Evolutionary conservation across 2,888 invertebrate genomes (phyloP), one percentile per base, ranked within the genome.

Genomic region (Drosophila birchii): DNA sequence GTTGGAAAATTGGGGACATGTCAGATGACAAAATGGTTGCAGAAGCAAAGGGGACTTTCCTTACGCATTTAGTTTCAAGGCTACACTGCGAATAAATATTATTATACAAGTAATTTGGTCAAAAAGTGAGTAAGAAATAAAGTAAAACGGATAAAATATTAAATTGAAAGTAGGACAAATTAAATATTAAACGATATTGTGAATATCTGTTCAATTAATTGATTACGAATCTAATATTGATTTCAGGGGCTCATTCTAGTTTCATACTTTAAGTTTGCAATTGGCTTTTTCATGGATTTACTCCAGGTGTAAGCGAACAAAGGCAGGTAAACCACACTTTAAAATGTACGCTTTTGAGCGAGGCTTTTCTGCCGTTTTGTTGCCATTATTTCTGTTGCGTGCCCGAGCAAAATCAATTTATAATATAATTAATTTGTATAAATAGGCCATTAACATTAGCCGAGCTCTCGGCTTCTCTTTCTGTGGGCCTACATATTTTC

Each of bases 371-470:
- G 41, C 14, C 43, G 34, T 29, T 67, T 71, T 44, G 38, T 62
- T n/a, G 51, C 51, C 11, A 38, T 44, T 41, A 26, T 66, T 43
- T n/a, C 36, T 5, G 34, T 66, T 54, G 76, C 59, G 51, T 75
- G 60, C 26, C 51, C 18, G 38, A 18, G 53, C 45, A 59, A 59
- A 70, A 57, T 75, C 53, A 58, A 69, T 61, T 75, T 58, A 58
- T 55, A 61, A 57, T 58, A 58, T 55, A 61, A 57, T 76, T 76
- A 38, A 61, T 53, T 59, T 56, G 55, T 63, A 58, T 85, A 86
- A 86, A 75, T 82, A 69, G 86, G 81, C 75, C 78, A 86, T 71
- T 63, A 74, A 69, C 61, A 69, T 76, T 58, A 76, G 55, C 60
- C 68, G 34, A 73, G 66, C 54, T 53, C 11, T 11, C 9, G 14